Conservation (phyloP, 1,140 invertebrate genomes). For the Trichonephila clavipes region DNA sequence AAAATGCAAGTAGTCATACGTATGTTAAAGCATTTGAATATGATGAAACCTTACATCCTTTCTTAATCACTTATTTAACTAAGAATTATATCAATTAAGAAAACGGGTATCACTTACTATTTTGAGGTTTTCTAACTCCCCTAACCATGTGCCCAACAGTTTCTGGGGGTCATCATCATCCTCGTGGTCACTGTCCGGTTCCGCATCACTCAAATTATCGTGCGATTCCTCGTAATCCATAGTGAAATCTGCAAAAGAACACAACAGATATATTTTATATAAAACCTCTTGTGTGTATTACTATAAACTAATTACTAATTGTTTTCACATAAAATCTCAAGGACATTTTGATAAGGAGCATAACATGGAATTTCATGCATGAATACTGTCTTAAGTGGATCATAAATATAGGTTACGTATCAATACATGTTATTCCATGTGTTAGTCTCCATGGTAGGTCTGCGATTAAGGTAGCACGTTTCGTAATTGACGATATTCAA, state of each 20-base stretch:
- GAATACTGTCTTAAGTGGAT: neutral
- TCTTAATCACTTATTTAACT: too few relatives aligned
- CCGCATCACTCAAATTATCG: conserved; percentile 78
- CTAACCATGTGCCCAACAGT: conserved; percentile 85
- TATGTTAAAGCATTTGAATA: too few relatives aligned
- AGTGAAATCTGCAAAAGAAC: conserved; percentile 40
- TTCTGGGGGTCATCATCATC: conserved; percentile 83
- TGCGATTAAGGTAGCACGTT: too few relatives aligned
- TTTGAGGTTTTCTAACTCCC: conserved; percentile 85
- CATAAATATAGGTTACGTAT: too few relatives aligned
- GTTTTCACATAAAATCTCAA: neutral
- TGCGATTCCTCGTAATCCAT: conserved; percentile 74
- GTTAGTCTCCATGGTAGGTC: too few relatives aligned
- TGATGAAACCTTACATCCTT: too few relatives aligned
- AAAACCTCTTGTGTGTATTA: too few relatives aligned
- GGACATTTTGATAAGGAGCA: neutral
- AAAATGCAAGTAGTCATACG: too few relatives aligned
- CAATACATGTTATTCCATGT: too few relatives aligned
- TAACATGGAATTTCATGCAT: neutral
- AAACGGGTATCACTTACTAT: conserved; percentile 83
- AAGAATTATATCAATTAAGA: too few relatives aligned
- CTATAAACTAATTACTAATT: too few relatives aligned
- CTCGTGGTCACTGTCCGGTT: conserved; percentile 79
- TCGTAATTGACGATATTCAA: too few relatives aligned
- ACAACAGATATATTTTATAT: neutral